Base-by-base conservation (phyloP, 1,140 invertebrate species). In the Sitophilus oryzae region DNA sequence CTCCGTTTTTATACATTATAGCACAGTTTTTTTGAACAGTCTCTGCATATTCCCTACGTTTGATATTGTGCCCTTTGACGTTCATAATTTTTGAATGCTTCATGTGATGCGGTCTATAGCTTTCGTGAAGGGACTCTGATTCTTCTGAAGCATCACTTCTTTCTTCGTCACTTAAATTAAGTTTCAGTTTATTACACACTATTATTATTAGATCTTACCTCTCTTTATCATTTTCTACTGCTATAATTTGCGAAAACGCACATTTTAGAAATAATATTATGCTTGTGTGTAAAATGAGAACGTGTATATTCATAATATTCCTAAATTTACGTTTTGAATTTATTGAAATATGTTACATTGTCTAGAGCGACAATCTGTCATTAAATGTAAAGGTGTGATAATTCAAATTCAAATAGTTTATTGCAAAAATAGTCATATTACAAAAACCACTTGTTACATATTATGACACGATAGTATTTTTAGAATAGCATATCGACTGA, bases 1-100 rank as follows among this genome's bases (percentile, higher is more conserved):
- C 65, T 22, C 63, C 63, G 37, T 70, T 60, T 49, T 61, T 61
- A 43, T 68, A 70, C 43, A 68, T 66, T 11, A 70, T 50, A 2
- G 65, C 68, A 37, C 49, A 60, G 20, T 45, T 21, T n/a, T 42
- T 47, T 16, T 22, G 22, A 15, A n/a, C 14, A 14, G 18, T 25
- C 2, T 55, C 37, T 3, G 34, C 8, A 30, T 18, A n/a, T 15
- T 18, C 6, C 18, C 52, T 16, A 34, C 44, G 15, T 35, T 14
- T 34, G 11, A 43, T 18, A 11, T 19, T 22, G 21, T 48, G 52
- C 10, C 44, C 44, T 14, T 42, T 42, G 5, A 41, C 1, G 15
- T 18, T 4, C 10, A n/a, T 20, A 6, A 34, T 19, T 16, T 38
- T 49, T 1, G 20, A n/a, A 16, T 48, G 43, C 22, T 34, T 55